Conservation (phyloP, 2,888 invertebrate genomes). For the Danaus chrysippus region DNA sequence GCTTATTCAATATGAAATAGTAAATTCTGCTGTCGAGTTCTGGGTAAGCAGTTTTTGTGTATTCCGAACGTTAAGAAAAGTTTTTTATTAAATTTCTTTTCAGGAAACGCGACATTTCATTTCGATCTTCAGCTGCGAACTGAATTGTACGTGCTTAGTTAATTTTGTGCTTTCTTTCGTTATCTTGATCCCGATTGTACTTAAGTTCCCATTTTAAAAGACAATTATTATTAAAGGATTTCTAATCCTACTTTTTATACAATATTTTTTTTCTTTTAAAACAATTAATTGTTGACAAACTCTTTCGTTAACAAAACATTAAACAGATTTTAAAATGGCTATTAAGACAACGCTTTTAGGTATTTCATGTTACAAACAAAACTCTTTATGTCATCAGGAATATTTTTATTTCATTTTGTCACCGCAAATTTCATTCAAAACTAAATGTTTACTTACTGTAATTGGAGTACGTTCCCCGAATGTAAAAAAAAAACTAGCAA, state of each 20-base stretch:
- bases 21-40: conserved; percentile 19
- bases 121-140: conserved; percentile 23
- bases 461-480: too few relatives aligned
- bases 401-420: too few relatives aligned
- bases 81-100: conserved; percentile 33
- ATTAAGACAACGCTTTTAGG: too few relatives aligned
- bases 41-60: conserved; percentile 25
- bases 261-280: not conserved
- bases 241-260: not conserved
- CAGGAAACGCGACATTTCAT: conserved; percentile 27
- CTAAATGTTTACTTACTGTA: too few relatives aligned
- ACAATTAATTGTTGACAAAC: too few relatives aligned
- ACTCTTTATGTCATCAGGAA: too few relatives aligned
- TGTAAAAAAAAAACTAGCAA: too few relatives aligned
- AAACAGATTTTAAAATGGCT: too few relatives aligned
- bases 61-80: conserved; percentile 30
- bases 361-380: too few relatives aligned
- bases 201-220: not conserved
- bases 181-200: not conserved
- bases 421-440: too few relatives aligned
- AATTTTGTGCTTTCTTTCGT: conserved; percentile 8
- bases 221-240: not conserved
- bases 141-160: conserved; percentile 26
- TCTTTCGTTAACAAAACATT: too few relatives aligned
- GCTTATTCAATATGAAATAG: conserved; percentile 7